These are phyloP conservation scores for Epiblema foenella DNA, from an alignment of 2,888 invertebrate genomes.

Conservation along the genomic window DNA sequence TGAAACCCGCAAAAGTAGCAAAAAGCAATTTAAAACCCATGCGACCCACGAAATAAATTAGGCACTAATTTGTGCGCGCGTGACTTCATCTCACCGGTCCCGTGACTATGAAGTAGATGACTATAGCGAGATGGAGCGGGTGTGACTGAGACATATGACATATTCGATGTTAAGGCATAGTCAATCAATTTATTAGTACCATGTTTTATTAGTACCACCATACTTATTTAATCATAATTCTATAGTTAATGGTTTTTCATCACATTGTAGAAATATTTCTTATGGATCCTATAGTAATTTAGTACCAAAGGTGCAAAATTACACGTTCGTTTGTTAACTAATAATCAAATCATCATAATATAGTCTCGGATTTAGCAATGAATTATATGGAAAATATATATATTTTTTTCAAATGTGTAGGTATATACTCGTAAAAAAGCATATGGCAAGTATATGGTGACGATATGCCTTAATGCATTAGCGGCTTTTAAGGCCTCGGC, in stretches of 20 bases:
- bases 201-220: too few relatives aligned
- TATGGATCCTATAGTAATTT: too few relatives aligned
- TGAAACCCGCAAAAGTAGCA: constrained; percentile 23
- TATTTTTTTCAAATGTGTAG: too few relatives aligned
- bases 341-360: too few relatives aligned
- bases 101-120: constrained; percentile 59
- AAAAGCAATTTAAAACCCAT: constrained; percentile 19
- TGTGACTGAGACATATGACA: constrained; percentile 54
- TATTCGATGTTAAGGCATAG: constrained; percentile 54
- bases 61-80: constrained; percentile 69
- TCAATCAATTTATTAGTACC: not conserved
- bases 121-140: constrained; percentile 47
- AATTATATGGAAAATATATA: too few relatives aligned
- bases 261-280: not conserved
- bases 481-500: constrained; percentile 72
- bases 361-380: too few relatives aligned
- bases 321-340: too few relatives aligned
- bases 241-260: not conserved
- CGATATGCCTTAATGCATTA: constrained; percentile 59
- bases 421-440: not conserved
- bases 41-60: constrained; percentile 41
- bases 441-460: constrained; percentile 13
- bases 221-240: too few relatives aligned
- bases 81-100: constrained; percentile 69
- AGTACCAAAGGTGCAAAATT: too few relatives aligned